These are phyloP conservation scores for Helleia helle DNA, from an alignment of 2,888 invertebrate genomes.

Conservation along the genomic window DNA sequence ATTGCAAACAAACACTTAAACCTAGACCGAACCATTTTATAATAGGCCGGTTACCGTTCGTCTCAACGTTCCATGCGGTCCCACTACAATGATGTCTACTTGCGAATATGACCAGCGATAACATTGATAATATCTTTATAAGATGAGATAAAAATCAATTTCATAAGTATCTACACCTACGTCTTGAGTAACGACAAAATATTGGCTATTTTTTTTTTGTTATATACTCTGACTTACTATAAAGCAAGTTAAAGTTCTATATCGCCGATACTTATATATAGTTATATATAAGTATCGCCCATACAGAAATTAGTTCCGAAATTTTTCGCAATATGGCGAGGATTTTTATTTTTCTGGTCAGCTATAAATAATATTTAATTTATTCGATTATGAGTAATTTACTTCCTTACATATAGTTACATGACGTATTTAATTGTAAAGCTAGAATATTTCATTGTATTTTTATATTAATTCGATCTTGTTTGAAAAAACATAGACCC, in stretches of 20 bases:
- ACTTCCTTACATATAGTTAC: no score
- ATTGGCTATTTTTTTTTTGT: not conserved
- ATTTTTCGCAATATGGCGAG: no score
- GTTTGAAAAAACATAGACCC: no score
- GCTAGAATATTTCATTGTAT: no score
- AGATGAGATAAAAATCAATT: constrained; percentile 15
- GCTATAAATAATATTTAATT: not conserved
- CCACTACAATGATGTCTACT: constrained; percentile 22
- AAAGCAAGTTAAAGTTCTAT: no score
- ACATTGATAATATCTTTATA: constrained; percentile 8
- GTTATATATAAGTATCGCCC: no score
- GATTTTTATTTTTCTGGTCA: no score
- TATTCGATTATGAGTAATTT: no score
- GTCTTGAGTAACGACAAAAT: not conserved
- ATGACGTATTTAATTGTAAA: no score
- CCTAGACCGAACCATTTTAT: constrained; percentile 44
- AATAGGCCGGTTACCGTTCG: constrained; percentile 25
- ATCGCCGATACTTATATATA: no score
- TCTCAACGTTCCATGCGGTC: constrained; percentile 30
- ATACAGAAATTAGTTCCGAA: no score
- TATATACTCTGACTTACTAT: not conserved
- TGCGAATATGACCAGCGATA: constrained; percentile 24
- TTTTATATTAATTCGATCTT: no score
- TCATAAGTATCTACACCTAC: not conserved
- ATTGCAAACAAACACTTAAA: constrained; percentile 38